Evolutionary conservation across 2,797 vertebrate species (phyloP).

Genomic region (Eospalax fontanierii): DNA sequence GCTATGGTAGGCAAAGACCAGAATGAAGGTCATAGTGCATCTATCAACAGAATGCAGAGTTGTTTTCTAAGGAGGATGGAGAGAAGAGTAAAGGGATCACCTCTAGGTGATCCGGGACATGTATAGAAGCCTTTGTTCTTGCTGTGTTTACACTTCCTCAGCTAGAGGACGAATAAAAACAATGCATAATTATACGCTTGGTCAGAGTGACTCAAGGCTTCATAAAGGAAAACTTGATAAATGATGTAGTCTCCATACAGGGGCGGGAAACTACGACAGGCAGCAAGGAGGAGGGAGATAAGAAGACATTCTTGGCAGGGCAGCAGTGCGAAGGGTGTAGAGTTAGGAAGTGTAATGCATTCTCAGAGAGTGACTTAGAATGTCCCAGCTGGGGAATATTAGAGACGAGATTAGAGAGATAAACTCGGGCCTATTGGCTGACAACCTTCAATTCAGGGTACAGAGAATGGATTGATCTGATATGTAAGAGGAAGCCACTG

Average conservation of each 20-base stretch:
- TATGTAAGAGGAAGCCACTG: neutral
- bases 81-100: neutral
- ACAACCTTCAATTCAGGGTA: neutral
- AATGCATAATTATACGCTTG: neutral
- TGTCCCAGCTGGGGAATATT: neutral
- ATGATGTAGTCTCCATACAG: neutral
- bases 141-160: neutral
- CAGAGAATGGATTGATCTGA: neutral
- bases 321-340: neutral
- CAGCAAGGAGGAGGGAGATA: neutral
- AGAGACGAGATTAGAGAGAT: neutral
- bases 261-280: neutral
- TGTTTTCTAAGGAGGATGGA: neutral
- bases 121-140: neutral
- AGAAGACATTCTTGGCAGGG: neutral
- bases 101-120: neutral
- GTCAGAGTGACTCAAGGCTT: neutral
- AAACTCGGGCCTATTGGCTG: neutral
- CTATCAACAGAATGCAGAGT: neutral
- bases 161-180: constrained; percentile 11
- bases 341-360: neutral
- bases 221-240: constrained; percentile 57
- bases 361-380: neutral
- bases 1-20: neutral
- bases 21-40: neutral